These are phyloP conservation scores for Galerucella nymphaeae DNA, from an alignment of 2,888 invertebrate genomes.

Conservation along the genomic window DNA sequence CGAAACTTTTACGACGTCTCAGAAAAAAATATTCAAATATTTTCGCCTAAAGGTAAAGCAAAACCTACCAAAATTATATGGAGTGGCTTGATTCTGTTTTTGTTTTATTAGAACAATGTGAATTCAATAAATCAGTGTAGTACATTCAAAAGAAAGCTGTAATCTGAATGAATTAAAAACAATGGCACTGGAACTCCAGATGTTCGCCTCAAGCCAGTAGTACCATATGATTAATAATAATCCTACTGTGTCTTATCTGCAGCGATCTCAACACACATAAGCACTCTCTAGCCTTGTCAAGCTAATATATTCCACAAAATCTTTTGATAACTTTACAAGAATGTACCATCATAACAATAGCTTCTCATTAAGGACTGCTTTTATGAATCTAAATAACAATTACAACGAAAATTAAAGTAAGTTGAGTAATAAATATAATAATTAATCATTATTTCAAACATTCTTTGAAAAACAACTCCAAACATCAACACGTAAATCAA, in stretches of 20 bases:
- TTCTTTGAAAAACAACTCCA: background rate
- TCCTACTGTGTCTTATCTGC: constrained; percentile 63
- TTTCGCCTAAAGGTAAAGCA: constrained; percentile 2
- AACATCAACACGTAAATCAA: background rate
- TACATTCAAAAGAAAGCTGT: constrained; percentile 46
- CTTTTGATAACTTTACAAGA: background rate
- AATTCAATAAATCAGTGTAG: constrained; percentile 44
- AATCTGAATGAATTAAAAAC: constrained; percentile 52
- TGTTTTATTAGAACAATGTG: constrained; percentile 45
- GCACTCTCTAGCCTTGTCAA: constrained; percentile 33
- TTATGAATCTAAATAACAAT: too few species aligned
- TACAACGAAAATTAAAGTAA: too few species aligned
- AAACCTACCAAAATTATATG: constrained; percentile 32
- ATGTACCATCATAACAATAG: background rate
- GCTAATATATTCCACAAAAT: constrained; percentile 21
- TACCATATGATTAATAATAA: constrained; percentile 62
- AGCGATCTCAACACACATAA: constrained; percentile 47
- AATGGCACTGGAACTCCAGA: constrained; percentile 59
- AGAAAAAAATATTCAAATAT: constrained; percentile 16
- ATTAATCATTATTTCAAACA: background rate
- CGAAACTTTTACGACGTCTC: background rate
- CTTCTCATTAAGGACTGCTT: background rate
- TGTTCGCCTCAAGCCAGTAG: constrained; percentile 55
- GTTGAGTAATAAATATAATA: too few species aligned
- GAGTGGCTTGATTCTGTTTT: constrained; percentile 29